Conservation (phyloP, 1,140 invertebrate species). For the Plodia interpunctella region DNA sequence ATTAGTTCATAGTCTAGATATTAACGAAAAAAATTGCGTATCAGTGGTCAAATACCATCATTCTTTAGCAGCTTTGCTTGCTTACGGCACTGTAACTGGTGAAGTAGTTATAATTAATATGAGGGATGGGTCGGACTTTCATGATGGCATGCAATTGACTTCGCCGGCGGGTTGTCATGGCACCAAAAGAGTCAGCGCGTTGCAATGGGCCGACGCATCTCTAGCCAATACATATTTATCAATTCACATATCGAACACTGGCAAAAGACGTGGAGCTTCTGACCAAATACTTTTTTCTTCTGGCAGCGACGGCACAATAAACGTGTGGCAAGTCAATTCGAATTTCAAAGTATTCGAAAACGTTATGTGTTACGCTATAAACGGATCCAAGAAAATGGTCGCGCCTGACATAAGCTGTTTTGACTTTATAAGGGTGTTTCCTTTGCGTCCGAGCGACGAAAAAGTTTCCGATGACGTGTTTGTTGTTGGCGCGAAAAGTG, state of each 20-base stretch:
- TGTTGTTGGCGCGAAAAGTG: conserved; percentile 46
- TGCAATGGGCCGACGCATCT: conserved; percentile 51
- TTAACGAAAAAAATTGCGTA: conserved; percentile 56
- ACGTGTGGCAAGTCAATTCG: conserved; percentile 54
- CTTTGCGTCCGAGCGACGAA: conserved; percentile 36
- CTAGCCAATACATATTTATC: conserved; percentile 44
- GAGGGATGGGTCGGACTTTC: conserved; percentile 27
- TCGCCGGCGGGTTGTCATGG: conserved; percentile 51
- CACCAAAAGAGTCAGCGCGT: conserved; percentile 35
- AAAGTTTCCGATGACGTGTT: conserved; percentile 46
- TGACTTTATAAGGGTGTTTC: conserved; percentile 50
- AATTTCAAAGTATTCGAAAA: conserved; percentile 45
- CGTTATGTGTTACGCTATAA: conserved; percentile 43
- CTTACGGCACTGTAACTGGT: conserved; percentile 54
- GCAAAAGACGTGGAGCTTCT: conserved; percentile 45
- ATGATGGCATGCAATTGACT: conserved; percentile 37
- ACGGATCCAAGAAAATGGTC: conserved; percentile 30
- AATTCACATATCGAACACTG: conserved; percentile 51
- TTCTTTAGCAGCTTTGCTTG: conserved; percentile 44
- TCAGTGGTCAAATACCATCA: conserved; percentile 56
- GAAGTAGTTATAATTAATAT: conserved; percentile 57
- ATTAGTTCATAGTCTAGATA: conserved; percentile 44
- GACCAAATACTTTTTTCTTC: conserved; percentile 56
- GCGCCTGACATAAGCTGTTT: conserved; percentile 50
- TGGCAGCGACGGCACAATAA: conserved; percentile 48